Conservation (phyloP, 92 coral and sea anemone species). For the Meandrina meandrites region DNA sequence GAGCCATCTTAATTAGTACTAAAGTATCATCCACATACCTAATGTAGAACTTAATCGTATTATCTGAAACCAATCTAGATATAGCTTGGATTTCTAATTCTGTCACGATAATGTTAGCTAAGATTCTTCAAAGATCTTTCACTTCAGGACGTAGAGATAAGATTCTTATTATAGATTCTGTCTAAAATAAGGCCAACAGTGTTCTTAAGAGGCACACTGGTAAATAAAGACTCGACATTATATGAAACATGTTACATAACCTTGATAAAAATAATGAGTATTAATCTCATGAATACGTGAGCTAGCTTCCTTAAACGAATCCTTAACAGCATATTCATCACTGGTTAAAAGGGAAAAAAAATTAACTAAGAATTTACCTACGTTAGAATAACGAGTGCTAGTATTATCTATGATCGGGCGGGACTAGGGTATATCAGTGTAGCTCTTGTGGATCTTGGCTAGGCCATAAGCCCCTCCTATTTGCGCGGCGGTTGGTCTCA, state of each 20-base stretch:
- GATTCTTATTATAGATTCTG: neutral
- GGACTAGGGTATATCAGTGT: slow-evolving; percentile 23
- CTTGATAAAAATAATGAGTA: neutral
- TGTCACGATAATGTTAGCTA: neutral
- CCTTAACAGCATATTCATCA: slow-evolving; percentile 28
- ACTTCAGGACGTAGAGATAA: no score
- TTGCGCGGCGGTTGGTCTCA: no score
- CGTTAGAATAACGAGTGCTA: slow-evolving; percentile 37
- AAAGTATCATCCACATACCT: neutral
- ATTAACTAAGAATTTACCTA: slow-evolving; percentile 42
- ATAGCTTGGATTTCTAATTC: no score
- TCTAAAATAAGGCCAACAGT: slow-evolving; percentile 6
- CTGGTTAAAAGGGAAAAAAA: slow-evolving; percentile 34
- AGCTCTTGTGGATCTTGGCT: slow-evolving; percentile 47
- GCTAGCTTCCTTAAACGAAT: slow-evolving; percentile 44
- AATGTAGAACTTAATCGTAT: neutral
- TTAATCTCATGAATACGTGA: slow-evolving; percentile 31
- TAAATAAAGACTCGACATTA: neutral
- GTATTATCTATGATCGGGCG: slow-evolving; percentile 45
- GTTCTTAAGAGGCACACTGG: neutral
- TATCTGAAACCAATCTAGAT: no score
- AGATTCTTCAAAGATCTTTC: no score
- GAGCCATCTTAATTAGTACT: no score
- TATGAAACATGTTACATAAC: no score
- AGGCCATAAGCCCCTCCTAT: slow-evolving; percentile 29